These are phyloP conservation scores for Solea senegalensis DNA, from an alignment of 2,113 vertebrate species.

Conservation along the genomic window DNA sequence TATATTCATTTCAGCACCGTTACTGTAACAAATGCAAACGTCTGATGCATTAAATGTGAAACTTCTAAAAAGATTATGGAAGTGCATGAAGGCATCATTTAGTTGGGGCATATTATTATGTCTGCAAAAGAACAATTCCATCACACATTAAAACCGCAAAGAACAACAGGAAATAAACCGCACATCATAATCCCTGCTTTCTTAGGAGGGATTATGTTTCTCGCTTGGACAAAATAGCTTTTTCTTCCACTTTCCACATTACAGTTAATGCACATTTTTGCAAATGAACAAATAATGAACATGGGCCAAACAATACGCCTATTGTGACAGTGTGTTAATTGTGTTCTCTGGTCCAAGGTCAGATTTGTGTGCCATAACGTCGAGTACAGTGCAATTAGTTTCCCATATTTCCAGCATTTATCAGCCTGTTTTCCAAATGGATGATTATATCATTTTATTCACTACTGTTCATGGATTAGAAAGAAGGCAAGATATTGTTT, in stretches of 20 bases:
- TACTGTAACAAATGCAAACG: neutral
- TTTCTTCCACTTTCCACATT: conserved; percentile 46
- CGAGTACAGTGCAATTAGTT: conserved; percentile 45
- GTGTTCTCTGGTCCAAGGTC: conserved; percentile 39
- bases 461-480: conserved; percentile 38
- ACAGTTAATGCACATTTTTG: conserved; percentile 46
- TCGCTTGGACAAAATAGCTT: conserved; percentile 38
- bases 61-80: conserved; percentile 1
- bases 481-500: conserved; percentile 14
- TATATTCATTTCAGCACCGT: neutral
- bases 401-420: conserved; percentile 56
- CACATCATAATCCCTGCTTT: conserved; percentile 50
- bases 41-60: neutral
- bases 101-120: conserved; percentile 6
- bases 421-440: conserved; percentile 33
- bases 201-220: conserved; percentile 43
- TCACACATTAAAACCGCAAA: conserved; percentile 22
- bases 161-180: conserved; percentile 8
- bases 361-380: conserved; percentile 37
- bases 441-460: conserved; percentile 40
- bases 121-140: conserved; percentile 12
- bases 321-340: conserved; percentile 56
- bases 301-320: conserved; percentile 51
- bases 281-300: conserved; percentile 63
- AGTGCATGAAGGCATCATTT: conserved; percentile 16